Evolutionary conservation across 2,888 invertebrate genomes (phyloP), one percentile per base, ranked within the genome.

Genomic region (Caenorhabditis sp.): DNA sequence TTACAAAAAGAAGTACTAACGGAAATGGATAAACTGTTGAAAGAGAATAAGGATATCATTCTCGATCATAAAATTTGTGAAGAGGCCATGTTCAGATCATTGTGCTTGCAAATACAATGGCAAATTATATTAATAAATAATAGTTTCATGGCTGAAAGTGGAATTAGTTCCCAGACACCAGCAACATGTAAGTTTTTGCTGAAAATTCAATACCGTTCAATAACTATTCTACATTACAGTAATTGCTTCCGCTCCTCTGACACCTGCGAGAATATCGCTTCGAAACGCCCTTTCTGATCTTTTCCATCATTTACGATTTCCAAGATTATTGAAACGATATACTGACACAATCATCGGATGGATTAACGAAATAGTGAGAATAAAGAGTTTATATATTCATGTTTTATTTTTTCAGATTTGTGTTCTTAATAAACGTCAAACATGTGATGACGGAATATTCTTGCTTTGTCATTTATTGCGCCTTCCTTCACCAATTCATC

Each of bases 381-480:
- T 62, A 20, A 50, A 27, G 63, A 36, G 14, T n/a, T n/a, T n/a
- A n/a, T n/a, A 60, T 2, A 26, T 31, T 57, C 10, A 57, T 21
- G 1, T 26, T 57, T 65, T 31, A 4, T 23, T 36, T 10, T 70
- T 78, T 4, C 74, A 84, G 84, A 59, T 67, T 1, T 76, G 83
- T 31, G 72, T 83, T 1, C 65, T 87, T 38, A 70, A 82, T 60
- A 85, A 84, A 73, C 67, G 70, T 1, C 78, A 77, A 61, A 72
- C 82, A 1, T 62, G 70, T 4, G 73, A 76, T 17, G 86, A 87
- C 65, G 85, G 83, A n/a, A 69, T 79, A 59, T 87, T 84, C 63
- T 20, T 87, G 10, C 60, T 86, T 14, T 80, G 78, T 49, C 87
- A 87, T 59, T 50, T 87, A 8, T 77, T 87, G 5, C 83, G 87